Evolutionary conservation across 1,140 invertebrate genomes (phyloP).

Genomic region (Macrotrachela quadricornifera): DNA sequence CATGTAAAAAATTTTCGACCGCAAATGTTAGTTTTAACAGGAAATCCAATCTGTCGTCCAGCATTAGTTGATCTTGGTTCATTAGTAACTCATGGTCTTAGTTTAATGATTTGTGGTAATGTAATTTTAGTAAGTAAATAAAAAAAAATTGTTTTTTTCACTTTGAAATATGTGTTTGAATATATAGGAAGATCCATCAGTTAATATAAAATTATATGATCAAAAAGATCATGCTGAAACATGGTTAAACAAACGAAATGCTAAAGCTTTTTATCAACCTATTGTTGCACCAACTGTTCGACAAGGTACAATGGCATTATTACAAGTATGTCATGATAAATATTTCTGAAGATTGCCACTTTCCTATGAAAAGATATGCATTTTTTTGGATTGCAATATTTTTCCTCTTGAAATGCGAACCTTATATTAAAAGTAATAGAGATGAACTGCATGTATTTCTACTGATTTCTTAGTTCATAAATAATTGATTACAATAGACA

Average conservation of each 20-base stretch:
- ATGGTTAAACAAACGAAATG: conserved; percentile 51
- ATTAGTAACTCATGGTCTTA: conserved; percentile 70
- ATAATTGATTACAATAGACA: too few relatives aligned
- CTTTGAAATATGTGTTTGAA: too few relatives aligned
- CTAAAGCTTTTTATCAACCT: conserved; percentile 67
- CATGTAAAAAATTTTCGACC: conserved; percentile 89
- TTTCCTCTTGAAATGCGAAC: too few relatives aligned
- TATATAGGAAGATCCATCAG: too few relatives aligned
- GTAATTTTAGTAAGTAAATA: conserved; percentile 37
- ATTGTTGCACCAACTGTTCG: conserved; percentile 55
- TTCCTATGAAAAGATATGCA: conserved; percentile 44
- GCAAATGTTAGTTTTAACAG: conserved; percentile 69
- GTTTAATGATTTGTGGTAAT: conserved; percentile 72
- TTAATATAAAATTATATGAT: too few relatives aligned
- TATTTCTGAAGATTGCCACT: conserved; percentile 11
- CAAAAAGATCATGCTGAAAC: conserved; percentile 40
- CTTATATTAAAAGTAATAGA: too few relatives aligned
- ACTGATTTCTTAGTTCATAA: too few relatives aligned
- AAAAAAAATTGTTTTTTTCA: too few relatives aligned
- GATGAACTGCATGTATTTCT: too few relatives aligned
- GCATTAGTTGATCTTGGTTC: conserved; percentile 72
- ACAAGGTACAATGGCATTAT: conserved; percentile 37
- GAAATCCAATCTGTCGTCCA: conserved; percentile 56
- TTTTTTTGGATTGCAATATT: conserved; percentile 14
- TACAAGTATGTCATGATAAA: too few relatives aligned